Conservation (phyloP, 2,113 vertebrate species). For the Corythaixoides concolor region DNA sequence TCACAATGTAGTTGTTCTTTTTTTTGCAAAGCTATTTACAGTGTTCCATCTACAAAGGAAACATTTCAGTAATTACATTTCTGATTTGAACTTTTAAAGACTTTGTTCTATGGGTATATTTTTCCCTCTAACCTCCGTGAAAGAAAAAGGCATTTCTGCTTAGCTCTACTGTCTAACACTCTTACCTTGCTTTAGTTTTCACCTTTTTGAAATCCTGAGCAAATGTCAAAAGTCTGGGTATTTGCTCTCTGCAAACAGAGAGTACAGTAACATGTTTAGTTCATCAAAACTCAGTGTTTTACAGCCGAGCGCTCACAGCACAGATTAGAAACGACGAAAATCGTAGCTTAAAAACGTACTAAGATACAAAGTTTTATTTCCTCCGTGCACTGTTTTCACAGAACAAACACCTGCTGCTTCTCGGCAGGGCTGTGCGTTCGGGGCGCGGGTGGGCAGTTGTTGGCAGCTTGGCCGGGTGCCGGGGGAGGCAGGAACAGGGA, state of each 20-base stretch:
- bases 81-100: neutral
- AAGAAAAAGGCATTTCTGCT: neutral
- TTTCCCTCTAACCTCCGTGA: neutral
- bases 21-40: neutral
- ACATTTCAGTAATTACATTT: neutral
- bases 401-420: fast-evolving
- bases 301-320: neutral
- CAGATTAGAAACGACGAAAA: neutral
- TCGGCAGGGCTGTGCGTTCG: fast-evolving
- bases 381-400: fast-evolving
- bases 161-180: neutral
- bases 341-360: fast-evolving
- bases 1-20: neutral
- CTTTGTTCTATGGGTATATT: neutral
- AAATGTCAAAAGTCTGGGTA: neutral
- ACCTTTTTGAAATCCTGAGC: neutral
- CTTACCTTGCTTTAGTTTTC: neutral
- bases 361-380: fast-evolving
- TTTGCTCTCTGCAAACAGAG: neutral
- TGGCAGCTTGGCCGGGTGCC: neutral
- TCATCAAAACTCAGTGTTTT: neutral
- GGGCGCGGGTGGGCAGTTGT: fast-evolving
- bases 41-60: neutral
- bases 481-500: neutral
- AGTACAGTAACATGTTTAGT: neutral